Conservation (phyloP, 2,888 invertebrate species). For the Phengaris arion region DNA sequence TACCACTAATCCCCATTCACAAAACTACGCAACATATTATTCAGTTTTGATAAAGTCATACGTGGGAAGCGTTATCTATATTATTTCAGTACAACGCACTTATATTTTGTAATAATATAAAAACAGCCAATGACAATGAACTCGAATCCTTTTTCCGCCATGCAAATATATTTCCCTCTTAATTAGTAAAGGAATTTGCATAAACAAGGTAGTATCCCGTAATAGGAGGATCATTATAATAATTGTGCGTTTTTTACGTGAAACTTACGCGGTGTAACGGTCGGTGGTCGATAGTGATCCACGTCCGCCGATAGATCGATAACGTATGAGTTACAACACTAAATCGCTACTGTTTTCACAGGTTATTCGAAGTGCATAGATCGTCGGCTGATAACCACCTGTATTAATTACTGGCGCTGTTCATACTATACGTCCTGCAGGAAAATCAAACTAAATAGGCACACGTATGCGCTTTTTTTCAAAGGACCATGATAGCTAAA, state of each 20-base stretch:
- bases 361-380: conserved; percentile 55
- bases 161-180: conserved; percentile 72
- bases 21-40: not conserved
- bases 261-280: conserved; percentile 69
- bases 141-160: conserved; percentile 49
- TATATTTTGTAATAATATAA: conserved; percentile 47
- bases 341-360: conserved; percentile 63
- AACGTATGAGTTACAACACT: conserved; percentile 57
- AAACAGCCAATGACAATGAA: conserved; percentile 21
- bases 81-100: conserved; percentile 57
- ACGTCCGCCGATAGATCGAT: conserved; percentile 75
- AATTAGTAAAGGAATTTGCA: conserved; percentile 74
- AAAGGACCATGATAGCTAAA: not conserved
- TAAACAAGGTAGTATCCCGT: conserved; percentile 70
- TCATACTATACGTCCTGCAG: conserved; percentile 7
- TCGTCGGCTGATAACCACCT: conserved; percentile 65
- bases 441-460: not conserved
- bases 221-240: conserved; percentile 74
- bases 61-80: conserved; percentile 15
- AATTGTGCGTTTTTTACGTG: conserved; percentile 72
- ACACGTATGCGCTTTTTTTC: not conserved
- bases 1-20: not conserved
- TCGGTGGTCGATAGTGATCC: conserved; percentile 66
- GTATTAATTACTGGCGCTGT: conserved; percentile 63
- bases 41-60: not conserved